These are phyloP conservation scores for Musca vetustissima DNA, from an alignment of 1,140 invertebrate species.

Conservation along the genomic window DNA sequence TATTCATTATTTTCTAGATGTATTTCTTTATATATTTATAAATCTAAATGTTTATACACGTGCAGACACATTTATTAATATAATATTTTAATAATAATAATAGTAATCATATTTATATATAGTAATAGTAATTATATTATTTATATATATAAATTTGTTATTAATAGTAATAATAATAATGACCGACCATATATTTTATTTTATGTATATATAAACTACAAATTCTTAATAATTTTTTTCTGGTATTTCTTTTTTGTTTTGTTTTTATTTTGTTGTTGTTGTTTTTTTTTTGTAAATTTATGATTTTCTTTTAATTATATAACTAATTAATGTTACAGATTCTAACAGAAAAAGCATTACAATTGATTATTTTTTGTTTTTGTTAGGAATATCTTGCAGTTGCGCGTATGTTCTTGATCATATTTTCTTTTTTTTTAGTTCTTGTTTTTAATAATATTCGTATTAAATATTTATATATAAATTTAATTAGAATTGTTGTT, in stretches of 20 bases:
- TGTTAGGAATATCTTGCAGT: slow-evolving; percentile 21
- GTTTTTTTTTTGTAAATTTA: slow-evolving; percentile 5
- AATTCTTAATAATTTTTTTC: slow-evolving; percentile 3
- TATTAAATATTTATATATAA: no score
- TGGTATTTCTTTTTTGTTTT: not conserved
- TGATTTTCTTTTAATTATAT: not conserved
- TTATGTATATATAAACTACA: slow-evolving; percentile 17
- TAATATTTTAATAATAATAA: slow-evolving; percentile 10
- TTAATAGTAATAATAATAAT: slow-evolving; percentile 16
- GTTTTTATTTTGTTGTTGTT: not conserved
- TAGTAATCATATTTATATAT: slow-evolving; percentile 8
- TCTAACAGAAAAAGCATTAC: slow-evolving; percentile 20
- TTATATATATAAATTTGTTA: slow-evolving; percentile 17
- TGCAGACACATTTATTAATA: slow-evolving; percentile 24
- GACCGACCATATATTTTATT: slow-evolving; percentile 3
- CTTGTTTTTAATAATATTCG: no score
- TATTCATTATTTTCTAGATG: slow-evolving; percentile 12
- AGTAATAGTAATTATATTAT: slow-evolving; percentile 8
- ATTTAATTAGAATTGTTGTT: no score
- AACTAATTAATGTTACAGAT: not conserved
- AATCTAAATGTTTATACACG: slow-evolving; percentile 22
- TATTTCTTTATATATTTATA: slow-evolving; percentile 17
- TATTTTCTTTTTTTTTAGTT: not conserved
- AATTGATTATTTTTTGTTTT: slow-evolving; percentile 5
- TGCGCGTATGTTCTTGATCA: slow-evolving; percentile 7